Evolutionary conservation across 2,113 vertebrate species (phyloP), one percentile per base, ranked within the genome.

Genomic region (Ptilonorhynchus violaceus): DNA sequence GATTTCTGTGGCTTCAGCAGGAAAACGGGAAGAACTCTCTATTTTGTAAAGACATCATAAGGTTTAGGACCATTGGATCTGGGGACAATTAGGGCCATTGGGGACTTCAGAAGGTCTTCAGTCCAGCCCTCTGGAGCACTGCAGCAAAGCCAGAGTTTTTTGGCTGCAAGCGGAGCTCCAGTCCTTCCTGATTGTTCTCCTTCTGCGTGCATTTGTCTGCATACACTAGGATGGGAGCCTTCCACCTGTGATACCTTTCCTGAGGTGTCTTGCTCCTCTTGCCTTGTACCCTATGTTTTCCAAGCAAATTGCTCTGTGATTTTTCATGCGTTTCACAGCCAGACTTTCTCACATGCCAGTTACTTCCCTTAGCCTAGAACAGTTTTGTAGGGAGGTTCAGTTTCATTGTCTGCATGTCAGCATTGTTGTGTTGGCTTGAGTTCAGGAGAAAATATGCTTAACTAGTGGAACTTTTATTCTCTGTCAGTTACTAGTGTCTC

Each of bases 191-290:
- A 7, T 6, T 49, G 14, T 13, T 75, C 21, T 19, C 2, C 9
- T n/a, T 62, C 11, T 49, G 22, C 25, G 4, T 31, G 8, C 13
- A 44, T 23, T 46, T 42, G 8, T 53, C 24, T 30, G 9, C 28
- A 14, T 10, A 25, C 9, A 16, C 22, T 42, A 15, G 8, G 1
- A 8, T n/a, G 5, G 8, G 28, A 77, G 2, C 21, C 17, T 80
- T n/a, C 20, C 30, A 53, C 37, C 8, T 44, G 4, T 0, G 0
- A 24, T 31, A 31, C 4, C 6, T 37, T 46, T 72, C 33, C 30
- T 16, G 23, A 28, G 12, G 13, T 33, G 6, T n/a, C 31, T 73
- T 4, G 0, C 4, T 85, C 18, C 27, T 68, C 39, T 27, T 6
- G 1, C 16, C 7, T 13, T 52, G 24, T 8, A 39, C 6, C 8